Evolutionary conservation across 2,113 vertebrate species (phyloP).

Genomic region (Lathamus discolor): DNA sequence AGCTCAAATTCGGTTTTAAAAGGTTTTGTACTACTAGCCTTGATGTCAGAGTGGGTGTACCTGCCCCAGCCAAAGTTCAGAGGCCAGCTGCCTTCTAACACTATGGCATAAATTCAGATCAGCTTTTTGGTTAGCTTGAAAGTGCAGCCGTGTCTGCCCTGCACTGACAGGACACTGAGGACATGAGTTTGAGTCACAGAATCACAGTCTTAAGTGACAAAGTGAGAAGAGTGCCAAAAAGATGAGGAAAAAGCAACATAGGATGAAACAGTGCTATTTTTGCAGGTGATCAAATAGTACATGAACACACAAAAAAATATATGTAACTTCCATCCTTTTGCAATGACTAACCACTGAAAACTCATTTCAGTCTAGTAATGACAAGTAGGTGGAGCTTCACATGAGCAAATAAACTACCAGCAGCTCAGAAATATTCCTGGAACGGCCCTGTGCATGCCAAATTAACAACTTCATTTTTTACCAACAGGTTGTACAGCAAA

Average conservation of each 20-base stretch:
- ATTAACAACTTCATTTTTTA: not conserved
- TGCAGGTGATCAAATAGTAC: not conserved
- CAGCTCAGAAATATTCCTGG: not conserved
- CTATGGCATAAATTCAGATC: not conserved
- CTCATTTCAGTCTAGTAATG: not conserved
- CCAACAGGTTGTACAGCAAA: not conserved
- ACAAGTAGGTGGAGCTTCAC: not conserved
- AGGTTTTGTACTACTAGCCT: not conserved
- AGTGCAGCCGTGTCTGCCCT: not conserved
- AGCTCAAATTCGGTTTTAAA: not conserved
- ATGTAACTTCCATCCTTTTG: not conserved
- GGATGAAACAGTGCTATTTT: not conserved
- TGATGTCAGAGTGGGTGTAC: not conserved
- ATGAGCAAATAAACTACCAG: not conserved
- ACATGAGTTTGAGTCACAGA: not conserved
- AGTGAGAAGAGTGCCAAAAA: not conserved
- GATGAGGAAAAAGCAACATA: not conserved
- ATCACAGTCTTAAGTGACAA: fast-evolving
- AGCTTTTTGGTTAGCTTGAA: not conserved
- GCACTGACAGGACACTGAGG: not conserved
- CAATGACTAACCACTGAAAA: not conserved
- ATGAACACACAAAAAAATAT: not conserved
- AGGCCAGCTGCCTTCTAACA: not conserved
- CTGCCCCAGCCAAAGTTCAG: not conserved
- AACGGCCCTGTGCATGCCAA: not conserved